Conservation (phyloP, 2,113 vertebrate genomes). For the Oceanites oceanicus region DNA sequence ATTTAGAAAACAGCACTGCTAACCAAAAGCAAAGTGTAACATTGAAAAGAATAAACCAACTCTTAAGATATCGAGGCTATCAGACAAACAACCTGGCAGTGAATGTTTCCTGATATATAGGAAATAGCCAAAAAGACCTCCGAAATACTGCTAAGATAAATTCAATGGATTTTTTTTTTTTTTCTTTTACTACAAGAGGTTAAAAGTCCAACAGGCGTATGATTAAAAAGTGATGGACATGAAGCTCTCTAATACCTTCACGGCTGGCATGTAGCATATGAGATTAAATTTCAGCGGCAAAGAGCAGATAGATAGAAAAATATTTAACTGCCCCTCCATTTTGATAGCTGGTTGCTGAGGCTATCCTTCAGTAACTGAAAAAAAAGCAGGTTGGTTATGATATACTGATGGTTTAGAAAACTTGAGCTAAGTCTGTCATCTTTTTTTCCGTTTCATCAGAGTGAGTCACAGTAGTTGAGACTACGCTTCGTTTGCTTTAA, state of each 20-base stretch:
- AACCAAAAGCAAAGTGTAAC: neutral
- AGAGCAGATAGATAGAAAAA: neutral
- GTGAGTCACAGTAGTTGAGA: neutral
- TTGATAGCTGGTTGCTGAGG: neutral
- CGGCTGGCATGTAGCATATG: neutral
- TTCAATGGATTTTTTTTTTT: neutral
- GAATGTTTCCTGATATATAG: neutral
- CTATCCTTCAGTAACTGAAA: neutral
- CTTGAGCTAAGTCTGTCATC: neutral
- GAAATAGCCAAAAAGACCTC: neutral
- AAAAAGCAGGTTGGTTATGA: neutral
- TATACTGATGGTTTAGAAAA: neutral
- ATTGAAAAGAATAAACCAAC: neutral
- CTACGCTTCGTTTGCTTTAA: neutral
- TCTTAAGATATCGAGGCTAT: neutral
- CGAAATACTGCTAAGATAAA: neutral
- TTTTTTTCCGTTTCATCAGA: neutral
- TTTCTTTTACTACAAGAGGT: neutral
- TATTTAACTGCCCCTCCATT: neutral
- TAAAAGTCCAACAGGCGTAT: neutral
- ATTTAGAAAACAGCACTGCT: neutral
- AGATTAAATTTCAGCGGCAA: neutral
- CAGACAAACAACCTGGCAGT: neutral
- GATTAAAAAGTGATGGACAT: constrained; percentile 7
- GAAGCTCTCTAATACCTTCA: neutral